phyloP scores from a whole-genome alignment of 1,140 invertebrate genomes.

The Acromyrmex heyeri region DNA sequence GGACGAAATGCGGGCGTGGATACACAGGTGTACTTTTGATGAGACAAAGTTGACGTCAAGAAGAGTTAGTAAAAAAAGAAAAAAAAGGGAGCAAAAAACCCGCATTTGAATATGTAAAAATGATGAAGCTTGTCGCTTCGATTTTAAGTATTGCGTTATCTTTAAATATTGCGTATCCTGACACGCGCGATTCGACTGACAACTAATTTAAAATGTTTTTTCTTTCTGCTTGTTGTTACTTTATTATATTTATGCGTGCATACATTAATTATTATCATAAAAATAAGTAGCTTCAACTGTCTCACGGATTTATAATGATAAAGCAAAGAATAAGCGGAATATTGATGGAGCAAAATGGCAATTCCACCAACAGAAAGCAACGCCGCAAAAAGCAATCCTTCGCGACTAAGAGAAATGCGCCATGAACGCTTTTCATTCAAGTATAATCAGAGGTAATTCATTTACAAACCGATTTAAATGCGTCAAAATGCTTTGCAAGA shows the following conservation, averaged over 20 bases:
- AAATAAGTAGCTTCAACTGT: neutral
- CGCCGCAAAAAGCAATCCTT: constrained; percentile 11
- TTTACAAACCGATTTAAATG: constrained; percentile 49
- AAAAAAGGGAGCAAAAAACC: neutral
- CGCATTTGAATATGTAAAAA: neutral
- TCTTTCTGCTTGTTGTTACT: neutral
- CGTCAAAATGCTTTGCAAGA: constrained; percentile 14
- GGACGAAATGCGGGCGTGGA: constrained; percentile 21
- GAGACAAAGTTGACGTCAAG: constrained; percentile 15
- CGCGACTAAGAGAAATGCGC: neutral
- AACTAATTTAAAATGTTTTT: neutral
- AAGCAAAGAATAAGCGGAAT: neutral
- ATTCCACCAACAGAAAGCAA: neutral
- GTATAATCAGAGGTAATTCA: constrained; percentile 36
- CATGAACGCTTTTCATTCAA: neutral
- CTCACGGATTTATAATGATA: neutral
- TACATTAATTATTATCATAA: neutral
- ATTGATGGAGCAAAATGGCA: neutral
- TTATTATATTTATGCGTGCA: neutral
- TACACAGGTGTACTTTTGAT: constrained; percentile 25
- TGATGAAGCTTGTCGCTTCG: neutral
- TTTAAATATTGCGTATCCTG: neutral
- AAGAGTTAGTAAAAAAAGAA: neutral
- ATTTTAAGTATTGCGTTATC: constrained; percentile 1
- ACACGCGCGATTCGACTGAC: neutral